phyloP scores from a whole-genome alignment of 2,113 vertebrate species.

The Tautogolabrus adspersus region DNA sequence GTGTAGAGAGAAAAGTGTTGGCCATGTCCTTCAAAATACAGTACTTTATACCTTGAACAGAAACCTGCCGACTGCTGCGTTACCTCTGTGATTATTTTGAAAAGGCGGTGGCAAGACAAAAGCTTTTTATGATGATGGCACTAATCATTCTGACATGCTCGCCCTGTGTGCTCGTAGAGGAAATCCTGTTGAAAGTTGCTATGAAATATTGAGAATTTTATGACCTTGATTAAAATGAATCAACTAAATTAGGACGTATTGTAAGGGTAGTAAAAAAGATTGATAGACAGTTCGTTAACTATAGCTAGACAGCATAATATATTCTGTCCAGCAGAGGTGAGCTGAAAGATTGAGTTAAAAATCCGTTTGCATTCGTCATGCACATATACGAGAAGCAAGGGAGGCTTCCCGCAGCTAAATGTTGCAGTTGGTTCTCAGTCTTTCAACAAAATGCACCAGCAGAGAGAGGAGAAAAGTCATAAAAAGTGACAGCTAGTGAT shows the following conservation, averaged over 20 bases:
- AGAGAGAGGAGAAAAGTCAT: conserved; percentile 66
- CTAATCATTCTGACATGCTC: conserved; percentile 69
- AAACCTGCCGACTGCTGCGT: conserved; percentile 22
- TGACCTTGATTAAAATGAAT: conserved; percentile 70
- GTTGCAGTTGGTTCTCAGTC: conserved; percentile 48
- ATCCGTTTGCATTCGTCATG: conserved; percentile 63
- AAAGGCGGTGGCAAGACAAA: conserved; percentile 39
- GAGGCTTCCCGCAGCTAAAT: conserved; percentile 55
- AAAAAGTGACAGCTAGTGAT: conserved; percentile 78
- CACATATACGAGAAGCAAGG: conserved; percentile 36
- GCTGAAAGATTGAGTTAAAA: conserved; percentile 43
- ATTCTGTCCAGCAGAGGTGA: conserved; percentile 35
- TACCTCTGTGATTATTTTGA: conserved; percentile 51
- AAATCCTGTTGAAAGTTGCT: conserved; percentile 18
- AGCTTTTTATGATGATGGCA: conserved; percentile 53
- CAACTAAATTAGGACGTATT: conserved; percentile 37
- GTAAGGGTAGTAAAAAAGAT: conserved; percentile 26
- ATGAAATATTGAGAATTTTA: conserved; percentile 67
- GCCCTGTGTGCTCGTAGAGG: conserved; percentile 36
- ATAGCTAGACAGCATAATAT: conserved; percentile 30
- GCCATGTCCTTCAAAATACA: conserved; percentile 49
- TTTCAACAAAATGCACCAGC: conserved; percentile 61
- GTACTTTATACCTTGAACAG: conserved; percentile 54
- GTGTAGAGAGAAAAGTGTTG: conserved; percentile 42
- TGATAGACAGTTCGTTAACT: conserved; percentile 42